Evolutionary conservation across 2,888 invertebrate genomes (phyloP), one percentile per base, ranked within the genome.

Genomic region (Polietes domitor): DNA sequence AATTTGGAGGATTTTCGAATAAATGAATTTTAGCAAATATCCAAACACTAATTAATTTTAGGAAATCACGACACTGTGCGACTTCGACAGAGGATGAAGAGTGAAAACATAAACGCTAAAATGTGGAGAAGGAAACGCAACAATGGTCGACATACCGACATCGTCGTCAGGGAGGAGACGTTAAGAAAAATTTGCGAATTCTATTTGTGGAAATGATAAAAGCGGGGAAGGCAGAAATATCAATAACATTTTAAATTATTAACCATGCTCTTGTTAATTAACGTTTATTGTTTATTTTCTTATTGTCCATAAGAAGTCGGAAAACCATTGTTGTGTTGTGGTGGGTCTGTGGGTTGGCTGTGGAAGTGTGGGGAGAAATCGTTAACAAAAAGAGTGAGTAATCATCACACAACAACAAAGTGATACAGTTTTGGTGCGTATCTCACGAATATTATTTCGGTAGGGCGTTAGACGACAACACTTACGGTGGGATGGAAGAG

Each of bases 231-330:
- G 26, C 43, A 24, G 47, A 43, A 43, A 17, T 70, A 26, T 70
- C 26, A 47, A 41, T 41, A 70, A 41, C 24, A 15, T 41, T 65
- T 65, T 17, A 19, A 53, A 58, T 26, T 24, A 58, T 58, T 58
- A 24, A 58, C 58, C 58, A 26, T 26, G 26, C 24, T 58, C 61
- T 37, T 61, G 24, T 32, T 61, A 28, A 28, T 61, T 61, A 61
- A 61, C 61, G 4, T 61, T 61, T 61, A 61, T 61, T 61, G 61
- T 61, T 61, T 61, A 32, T 32, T 61, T 58, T 61, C 28, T 28
- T 61, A n/a, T n/a, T 15, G 28, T 26, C 58, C 15, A 55, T 26
- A 24, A 58, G 58, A 58, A 28, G 28, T 6, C 61, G 32, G 26
- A 58, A 26, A 32, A 32, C n/a, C 17, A 61, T 61, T 61, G 61